These are phyloP conservation scores for Dioctria rufipes DNA, from an alignment of 2,888 invertebrate species.

Conservation along the genomic window DNA sequence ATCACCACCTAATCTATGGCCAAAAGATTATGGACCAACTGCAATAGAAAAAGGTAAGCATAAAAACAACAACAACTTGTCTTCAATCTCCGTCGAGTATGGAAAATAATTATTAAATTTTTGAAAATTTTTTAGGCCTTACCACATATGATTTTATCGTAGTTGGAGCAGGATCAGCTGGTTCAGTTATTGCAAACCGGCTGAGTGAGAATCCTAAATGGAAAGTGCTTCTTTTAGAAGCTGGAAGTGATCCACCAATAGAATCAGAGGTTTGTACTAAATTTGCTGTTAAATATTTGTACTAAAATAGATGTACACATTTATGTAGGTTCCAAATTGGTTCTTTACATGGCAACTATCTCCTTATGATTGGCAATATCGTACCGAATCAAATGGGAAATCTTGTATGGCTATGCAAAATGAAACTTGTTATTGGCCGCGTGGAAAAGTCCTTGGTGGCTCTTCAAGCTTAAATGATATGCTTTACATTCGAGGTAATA, in stretches of 20 bases:
- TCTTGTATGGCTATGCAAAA: slow-evolving; percentile 64
- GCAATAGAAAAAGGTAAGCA: slow-evolving; percentile 66
- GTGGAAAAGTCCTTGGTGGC: slow-evolving; percentile 78
- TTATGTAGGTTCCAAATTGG: slow-evolving; percentile 63
- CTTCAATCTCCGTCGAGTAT: background rate
- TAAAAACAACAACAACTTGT: slow-evolving; percentile 6
- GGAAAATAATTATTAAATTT: slow-evolving; percentile 19
- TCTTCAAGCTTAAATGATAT: slow-evolving; percentile 77
- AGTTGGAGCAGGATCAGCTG: slow-evolving; percentile 77
- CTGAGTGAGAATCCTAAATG: slow-evolving; percentile 83
- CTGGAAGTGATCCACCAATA: slow-evolving; percentile 80
- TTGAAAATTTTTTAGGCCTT: slow-evolving; percentile 56
- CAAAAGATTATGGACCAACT: slow-evolving; percentile 71
- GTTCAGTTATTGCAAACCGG: slow-evolving; percentile 76
- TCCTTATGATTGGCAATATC: slow-evolving; percentile 75
- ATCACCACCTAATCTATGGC: slow-evolving; percentile 74
- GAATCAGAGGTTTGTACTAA: slow-evolving; percentile 67
- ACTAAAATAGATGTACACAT: background rate
- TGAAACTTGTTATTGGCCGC: slow-evolving; percentile 73
- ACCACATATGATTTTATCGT: slow-evolving; percentile 74
- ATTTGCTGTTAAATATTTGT: background rate
- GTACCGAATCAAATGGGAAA: slow-evolving; percentile 62
- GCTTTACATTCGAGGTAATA: slow-evolving; percentile 76
- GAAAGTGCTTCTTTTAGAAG: slow-evolving; percentile 85
- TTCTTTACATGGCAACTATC: slow-evolving; percentile 67